Evolutionary conservation across 2,888 invertebrate species (phyloP).

Genomic region (Nycteola revayana): DNA sequence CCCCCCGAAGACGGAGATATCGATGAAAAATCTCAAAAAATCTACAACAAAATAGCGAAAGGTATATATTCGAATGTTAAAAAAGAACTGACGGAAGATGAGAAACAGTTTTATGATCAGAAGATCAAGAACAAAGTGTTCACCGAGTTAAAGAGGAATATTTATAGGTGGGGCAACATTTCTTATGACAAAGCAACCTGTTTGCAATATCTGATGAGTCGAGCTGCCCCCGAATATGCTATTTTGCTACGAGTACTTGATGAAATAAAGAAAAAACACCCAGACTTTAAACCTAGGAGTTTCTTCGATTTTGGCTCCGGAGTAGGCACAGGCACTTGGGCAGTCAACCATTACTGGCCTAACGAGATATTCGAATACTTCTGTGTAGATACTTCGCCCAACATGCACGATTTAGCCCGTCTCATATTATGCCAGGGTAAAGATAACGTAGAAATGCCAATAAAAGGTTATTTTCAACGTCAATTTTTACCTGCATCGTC

Average conservation of each 20-base stretch:
- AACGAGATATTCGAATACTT: slow-evolving; percentile 89
- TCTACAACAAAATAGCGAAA: slow-evolving; percentile 61
- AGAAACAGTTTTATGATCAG: slow-evolving; percentile 62
- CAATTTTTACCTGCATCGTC: slow-evolving; percentile 90
- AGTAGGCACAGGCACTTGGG: slow-evolving; percentile 93
- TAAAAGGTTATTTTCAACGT: slow-evolving; percentile 86
- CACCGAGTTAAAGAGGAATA: slow-evolving; percentile 79
- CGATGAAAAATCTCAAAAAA: slow-evolving; percentile 61
- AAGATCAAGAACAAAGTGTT: slow-evolving; percentile 79
- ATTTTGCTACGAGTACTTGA: slow-evolving; percentile 86
- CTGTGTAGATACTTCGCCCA: slow-evolving; percentile 90
- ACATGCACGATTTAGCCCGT: slow-evolving; percentile 92
- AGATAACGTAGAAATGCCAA: slow-evolving; percentile 80
- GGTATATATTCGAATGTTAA: slow-evolving; percentile 37
- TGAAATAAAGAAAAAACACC: slow-evolving; percentile 86
- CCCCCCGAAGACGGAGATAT: slow-evolving; percentile 84
- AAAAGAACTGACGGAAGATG: slow-evolving; percentile 48
- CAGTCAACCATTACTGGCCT: slow-evolving; percentile 87
- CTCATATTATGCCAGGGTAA: slow-evolving; percentile 85
- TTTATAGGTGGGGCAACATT: slow-evolving; percentile 89
- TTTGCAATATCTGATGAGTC: slow-evolving; percentile 86
- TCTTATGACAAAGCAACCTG: slow-evolving; percentile 85
- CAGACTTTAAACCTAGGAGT: slow-evolving; percentile 87
- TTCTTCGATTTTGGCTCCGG: slow-evolving; percentile 97
- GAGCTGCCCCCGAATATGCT: slow-evolving; percentile 90